phyloP scores from a whole-genome alignment of 2,888 invertebrate species.

The Rotaria macrura region DNA sequence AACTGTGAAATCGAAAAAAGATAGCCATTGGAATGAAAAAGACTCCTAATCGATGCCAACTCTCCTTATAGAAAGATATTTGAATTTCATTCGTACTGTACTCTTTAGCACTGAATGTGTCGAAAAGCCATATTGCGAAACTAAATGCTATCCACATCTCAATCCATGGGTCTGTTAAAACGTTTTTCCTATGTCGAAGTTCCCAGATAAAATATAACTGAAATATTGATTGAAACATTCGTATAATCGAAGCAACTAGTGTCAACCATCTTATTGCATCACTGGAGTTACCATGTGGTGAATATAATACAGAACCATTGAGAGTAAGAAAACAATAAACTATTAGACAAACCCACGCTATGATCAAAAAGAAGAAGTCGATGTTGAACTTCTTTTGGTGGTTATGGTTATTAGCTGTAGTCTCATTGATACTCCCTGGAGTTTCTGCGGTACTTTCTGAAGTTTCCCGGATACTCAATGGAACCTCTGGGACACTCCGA shows the following conservation, averaged over 20 bases:
- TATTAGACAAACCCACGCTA: not conserved
- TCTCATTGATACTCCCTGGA: too few relatives aligned
- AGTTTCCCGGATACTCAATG: too few relatives aligned
- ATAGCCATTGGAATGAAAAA: not conserved
- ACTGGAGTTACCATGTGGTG: not conserved
- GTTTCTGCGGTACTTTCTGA: too few relatives aligned
- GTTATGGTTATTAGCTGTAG: too few relatives aligned
- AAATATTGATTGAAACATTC: not conserved
- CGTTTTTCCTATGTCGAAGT: not conserved
- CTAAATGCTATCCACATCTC: not conserved
- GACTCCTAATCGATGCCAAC: not conserved
- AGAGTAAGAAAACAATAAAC: not conserved
- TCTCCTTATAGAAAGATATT: not conserved
- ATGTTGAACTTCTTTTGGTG: not conserved
- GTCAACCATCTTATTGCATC: not conserved
- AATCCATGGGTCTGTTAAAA: not conserved
- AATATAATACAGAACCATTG: not conserved
- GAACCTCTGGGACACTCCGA: too few relatives aligned
- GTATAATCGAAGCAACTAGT: not conserved
- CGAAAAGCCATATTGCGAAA: not conserved
- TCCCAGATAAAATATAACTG: not conserved
- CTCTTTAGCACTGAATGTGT: not conserved
- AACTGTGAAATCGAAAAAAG: constrained; percentile 6
- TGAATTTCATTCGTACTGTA: constrained; percentile 2
- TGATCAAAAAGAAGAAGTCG: not conserved